phyloP scores from a whole-genome alignment of 2,797 vertebrate genomes.

The Zenarchopterus dispar region DNA sequence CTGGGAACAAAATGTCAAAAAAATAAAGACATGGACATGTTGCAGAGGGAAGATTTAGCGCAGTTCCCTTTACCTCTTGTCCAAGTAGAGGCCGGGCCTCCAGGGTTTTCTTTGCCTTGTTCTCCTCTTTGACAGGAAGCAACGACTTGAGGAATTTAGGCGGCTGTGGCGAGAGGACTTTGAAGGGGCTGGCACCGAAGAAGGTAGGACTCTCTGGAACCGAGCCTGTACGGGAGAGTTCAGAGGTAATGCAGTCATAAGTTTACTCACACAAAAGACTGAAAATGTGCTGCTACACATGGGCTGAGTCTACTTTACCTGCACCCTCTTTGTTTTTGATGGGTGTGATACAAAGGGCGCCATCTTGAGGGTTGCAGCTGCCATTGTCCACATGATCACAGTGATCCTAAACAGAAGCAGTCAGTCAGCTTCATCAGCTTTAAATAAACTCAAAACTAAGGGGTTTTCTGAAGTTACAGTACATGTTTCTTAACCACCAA shows the following conservation, averaged over 20 bases:
- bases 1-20: slow-evolving; percentile 3
- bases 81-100: slow-evolving; percentile 93
- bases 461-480: not conserved
- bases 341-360: slow-evolving; percentile 86
- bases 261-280: not conserved
- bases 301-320: slow-evolving; percentile 53
- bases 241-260: not conserved
- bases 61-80: slow-evolving; percentile 87
- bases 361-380: slow-evolving; percentile 86
- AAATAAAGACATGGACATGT: slow-evolving; percentile 4
- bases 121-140: slow-evolving; percentile 94
- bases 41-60: not conserved
- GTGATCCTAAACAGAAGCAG: slow-evolving; percentile 80
- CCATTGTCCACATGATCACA: slow-evolving; percentile 86
- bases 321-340: slow-evolving; percentile 87
- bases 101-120: slow-evolving; percentile 86
- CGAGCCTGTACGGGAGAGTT: slow-evolving; percentile 73
- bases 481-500: too few species aligned
- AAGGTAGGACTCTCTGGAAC: slow-evolving; percentile 86
- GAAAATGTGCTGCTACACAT: not conserved
- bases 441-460: not conserved
- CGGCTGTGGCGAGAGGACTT: slow-evolving; percentile 93
- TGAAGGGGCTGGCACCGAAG: slow-evolving; percentile 91
- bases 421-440: not conserved
- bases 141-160: slow-evolving; percentile 97